Base-by-base conservation (phyloP, 2,797 vertebrate species). In the Microtus californicus region DNA sequence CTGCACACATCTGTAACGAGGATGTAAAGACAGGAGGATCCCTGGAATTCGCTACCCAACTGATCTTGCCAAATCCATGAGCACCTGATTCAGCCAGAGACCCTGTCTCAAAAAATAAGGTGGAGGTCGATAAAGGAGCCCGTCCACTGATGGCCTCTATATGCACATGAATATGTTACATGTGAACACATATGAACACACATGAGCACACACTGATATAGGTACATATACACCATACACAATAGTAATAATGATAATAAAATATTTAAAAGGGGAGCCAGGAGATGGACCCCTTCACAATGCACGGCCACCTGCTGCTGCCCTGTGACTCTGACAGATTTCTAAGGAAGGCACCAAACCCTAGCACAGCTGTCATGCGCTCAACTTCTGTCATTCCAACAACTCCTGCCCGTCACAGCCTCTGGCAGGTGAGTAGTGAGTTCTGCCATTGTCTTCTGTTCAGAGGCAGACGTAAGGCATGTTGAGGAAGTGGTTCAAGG, bases 341-440 rank as follows among this genome's bases (percentile, higher is more conserved):
- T 31, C 21, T 1, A 3, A 85, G 59, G 59, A 79, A 14, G 0
- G 3, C 15, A 19, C 12, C 61, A n/a, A 3, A 5, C n/a, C 34
- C 3, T 0, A 25, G 74, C 2, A n/a, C 21, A 82, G 67, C 67
- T 45, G 13, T 2, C 2, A 0, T 29, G 12, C 4, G 13, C 1
- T 6, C 71, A 27, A 5, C n/a, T 2, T n/a, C 54, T 1, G 2
- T 17, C 0, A 0, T 23, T 69, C 56, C 25, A 2, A n/a, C 0
- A 5, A 71, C 29, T 48, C 23, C 4, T 0, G 48, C 31, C 48
- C 51, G 14, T 37, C 74, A 19, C 51, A 83, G 45, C 54, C 89
- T 95, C 51, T 48, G n/a, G 37, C 0, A 0, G n/a, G 51, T 0
- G 0, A 40, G 31, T 1, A 8, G 37, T 40, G 6, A 31, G 13